A percentile compares a stretch with the other conserved stretches of the same genome.
Conservation (phyloP, 2,113 vertebrate genomes). For the Condylura cristata region DNA sequence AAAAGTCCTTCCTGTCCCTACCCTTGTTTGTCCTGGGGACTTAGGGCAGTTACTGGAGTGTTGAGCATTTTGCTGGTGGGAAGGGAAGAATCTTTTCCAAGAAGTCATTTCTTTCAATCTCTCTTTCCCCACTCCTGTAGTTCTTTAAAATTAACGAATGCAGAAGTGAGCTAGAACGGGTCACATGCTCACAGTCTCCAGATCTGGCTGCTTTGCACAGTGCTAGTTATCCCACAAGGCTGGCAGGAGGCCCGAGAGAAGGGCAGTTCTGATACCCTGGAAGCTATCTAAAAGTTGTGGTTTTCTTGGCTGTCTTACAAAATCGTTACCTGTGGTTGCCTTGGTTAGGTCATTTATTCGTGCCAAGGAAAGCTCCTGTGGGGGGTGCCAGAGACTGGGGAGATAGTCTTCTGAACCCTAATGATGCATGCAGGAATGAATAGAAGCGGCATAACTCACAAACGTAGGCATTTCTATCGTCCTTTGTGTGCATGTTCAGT, state of each 20-base stretch:
- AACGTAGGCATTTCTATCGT: background rate
- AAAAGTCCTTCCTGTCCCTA: background rate
- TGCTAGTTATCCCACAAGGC: fast-evolving
- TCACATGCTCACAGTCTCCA: background rate
- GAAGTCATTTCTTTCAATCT: slow-evolving; percentile 4
- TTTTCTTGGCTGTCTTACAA: background rate
- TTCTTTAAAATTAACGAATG: slow-evolving; percentile 5
- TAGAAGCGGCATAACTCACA: background rate
- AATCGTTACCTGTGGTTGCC: background rate
- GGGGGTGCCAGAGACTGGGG: background rate
- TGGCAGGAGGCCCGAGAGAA: background rate
- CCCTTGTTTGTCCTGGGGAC: background rate
- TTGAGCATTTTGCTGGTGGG: background rate
- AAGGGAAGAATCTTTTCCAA: background rate
- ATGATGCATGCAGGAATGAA: background rate
- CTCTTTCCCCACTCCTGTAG: background rate
- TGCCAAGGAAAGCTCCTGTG: background rate
- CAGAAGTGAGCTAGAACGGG: background rate
- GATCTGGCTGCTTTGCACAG: background rate
- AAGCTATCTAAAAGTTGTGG: background rate
- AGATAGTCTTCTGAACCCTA: background rate
- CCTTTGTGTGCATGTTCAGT: background rate
- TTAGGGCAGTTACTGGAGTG: background rate
- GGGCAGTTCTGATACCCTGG: background rate
- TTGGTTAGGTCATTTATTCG: background rate